Evolutionary conservation across 1,140 invertebrate genomes (phyloP).

Genomic region (Bombus confusus): DNA sequence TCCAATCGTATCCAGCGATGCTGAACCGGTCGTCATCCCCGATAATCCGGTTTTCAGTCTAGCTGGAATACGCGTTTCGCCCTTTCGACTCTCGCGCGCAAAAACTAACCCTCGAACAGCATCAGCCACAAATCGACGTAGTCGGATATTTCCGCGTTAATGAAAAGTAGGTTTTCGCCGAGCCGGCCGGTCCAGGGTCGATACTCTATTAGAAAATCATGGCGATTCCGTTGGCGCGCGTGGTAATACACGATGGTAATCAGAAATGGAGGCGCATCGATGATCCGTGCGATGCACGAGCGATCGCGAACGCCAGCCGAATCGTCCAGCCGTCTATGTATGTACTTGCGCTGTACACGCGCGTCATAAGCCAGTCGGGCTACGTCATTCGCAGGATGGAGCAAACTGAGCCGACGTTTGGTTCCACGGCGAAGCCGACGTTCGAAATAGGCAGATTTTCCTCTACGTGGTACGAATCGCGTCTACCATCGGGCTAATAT

Average conservation of each 20-base stretch:
- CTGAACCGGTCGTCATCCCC: not conserved
- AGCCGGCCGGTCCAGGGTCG: not conserved
- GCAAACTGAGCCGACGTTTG: constrained; percentile 58
- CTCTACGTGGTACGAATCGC: not conserved
- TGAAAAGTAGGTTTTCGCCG: constrained; percentile 5
- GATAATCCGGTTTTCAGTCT: not conserved
- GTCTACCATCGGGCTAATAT: not conserved
- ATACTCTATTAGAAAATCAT: not conserved
- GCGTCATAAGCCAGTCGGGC: not conserved
- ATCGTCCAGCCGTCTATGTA: not conserved
- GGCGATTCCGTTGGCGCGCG: not conserved
- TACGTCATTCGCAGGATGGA: constrained; percentile 52
- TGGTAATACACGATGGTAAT: constrained; percentile 31
- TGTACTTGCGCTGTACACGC: not conserved
- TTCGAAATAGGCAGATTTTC: not conserved
- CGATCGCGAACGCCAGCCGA: constrained; percentile 27
- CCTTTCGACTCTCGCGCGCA: not conserved
- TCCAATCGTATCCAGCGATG: not conserved
- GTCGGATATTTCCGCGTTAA: not conserved
- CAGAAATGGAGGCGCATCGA: constrained; percentile 18
- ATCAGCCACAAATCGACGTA: not conserved
- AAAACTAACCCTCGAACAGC: not conserved
- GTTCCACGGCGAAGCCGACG: constrained; percentile 10
- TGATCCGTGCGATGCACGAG: constrained; percentile 35
- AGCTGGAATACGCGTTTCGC: not conserved